Evolutionary conservation across 2,113 vertebrate species (phyloP), one percentile per base, ranked within the genome.

Genomic region (Vireo altiloquus): DNA sequence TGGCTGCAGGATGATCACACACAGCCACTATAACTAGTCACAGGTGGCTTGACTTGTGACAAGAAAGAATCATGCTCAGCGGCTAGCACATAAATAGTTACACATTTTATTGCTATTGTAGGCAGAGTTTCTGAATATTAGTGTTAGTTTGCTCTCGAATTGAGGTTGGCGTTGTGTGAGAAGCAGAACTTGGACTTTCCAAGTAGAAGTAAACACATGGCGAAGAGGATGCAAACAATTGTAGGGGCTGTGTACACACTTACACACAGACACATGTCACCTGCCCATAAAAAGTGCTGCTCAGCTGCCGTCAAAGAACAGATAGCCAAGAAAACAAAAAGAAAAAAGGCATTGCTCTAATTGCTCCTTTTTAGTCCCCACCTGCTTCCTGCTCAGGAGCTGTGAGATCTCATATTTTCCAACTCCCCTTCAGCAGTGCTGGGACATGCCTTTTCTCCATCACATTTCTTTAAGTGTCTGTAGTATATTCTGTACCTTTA

Each of bases 251-350:
- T 23, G 12, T 27, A 10, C 7, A 22, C 25, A 35, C 5, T 72
- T 54, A n/a, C 12, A 44, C 12, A n/a, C 24, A 39, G 7, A 54
- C 2, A 15, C 2, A 1, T 0, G 1, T 53, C 60, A 65, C 12
- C 18, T 66, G 24, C 42, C 82, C 57, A 49, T 17, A 33, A 65
- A 25, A 85, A 86, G 30, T n/a, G 11, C 27, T 52, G 52, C 16
- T 59, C 24, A 60, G 21, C 35, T 52, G 24, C 30, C 35, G 72
- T 52, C 42, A 37, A 64, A 72, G 22, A 85, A 49, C 15, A 90
- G 33, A 39, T 1, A 85, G 14, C 7, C 63, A 7, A 10, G 46
- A 9, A 61, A 20, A 11, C 64, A 44, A 44, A 42, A 42, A 42
- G 13, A 33, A 42, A 31, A 64, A 20, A 19, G 33, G 5, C 13